Base-by-base conservation (phyloP, 2,113 vertebrate genomes). In the Manacus vitellinus region DNA sequence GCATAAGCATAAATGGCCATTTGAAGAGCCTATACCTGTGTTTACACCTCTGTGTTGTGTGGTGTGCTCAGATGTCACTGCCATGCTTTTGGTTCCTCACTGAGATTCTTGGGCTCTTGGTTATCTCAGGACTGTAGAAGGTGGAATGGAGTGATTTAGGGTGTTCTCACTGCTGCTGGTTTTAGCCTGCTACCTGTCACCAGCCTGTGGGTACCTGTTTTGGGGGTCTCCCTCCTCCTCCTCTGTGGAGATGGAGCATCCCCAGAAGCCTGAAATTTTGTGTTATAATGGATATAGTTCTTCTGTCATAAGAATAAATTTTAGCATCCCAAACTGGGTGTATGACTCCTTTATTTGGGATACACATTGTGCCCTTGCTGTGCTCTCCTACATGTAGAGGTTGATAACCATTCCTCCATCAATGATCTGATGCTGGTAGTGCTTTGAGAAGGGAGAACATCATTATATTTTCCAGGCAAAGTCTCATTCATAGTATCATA, bases 271-370 rank as follows among this genome's bases (percentile, higher is more conserved):
- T 68, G 39, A 67, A 16, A 20, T 76, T 33, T 67, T 61, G 27
- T 79, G 31, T 74, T 75, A 10, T 35, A 70, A 58, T 81, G 66
- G 62, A 14, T 72, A 9, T 66, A 35, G 28, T 16, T 92, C 82
- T 94, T 80, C 51, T 93, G 2, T 84, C 14, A 0, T 67, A 62
- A 77, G 35, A 97, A 97, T 97, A 96, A 97, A 97, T 44, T 44
- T 39, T 96, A 21, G 14, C 77, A 95, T 78, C 55, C 20, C 58
- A 52, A 37, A 33, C 56, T 66, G 31, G 23, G 15, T 30, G 59
- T 24, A 8, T 8, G 84, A 11, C 33, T 89, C 21, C 54, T 91
- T 95, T 80, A 25, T 56, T 76, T 58, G 70, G 71, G 68, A 15
- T 59, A 14, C 17, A 22, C 21, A 2, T 37, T 30, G 59, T 59